Evolutionary conservation across 2,113 vertebrate species (phyloP).

Genomic region (Laterallus jamaicensis): DNA sequence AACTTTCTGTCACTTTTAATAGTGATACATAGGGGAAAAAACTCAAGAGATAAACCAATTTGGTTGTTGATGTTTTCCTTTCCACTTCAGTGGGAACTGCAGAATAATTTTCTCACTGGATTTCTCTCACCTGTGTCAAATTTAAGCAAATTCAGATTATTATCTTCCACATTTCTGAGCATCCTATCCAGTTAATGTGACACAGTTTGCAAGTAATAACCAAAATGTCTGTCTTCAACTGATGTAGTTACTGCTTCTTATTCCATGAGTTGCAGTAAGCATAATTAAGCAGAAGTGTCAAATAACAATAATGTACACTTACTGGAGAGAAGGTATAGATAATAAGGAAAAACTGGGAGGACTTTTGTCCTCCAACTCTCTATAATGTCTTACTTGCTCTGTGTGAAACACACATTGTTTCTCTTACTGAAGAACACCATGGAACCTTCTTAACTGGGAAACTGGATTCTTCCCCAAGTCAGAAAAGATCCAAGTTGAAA

Average conservation of each 20-base stretch:
- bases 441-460: neutral
- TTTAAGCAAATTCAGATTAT: neutral
- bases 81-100: neutral
- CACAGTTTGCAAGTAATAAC: neutral
- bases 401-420: neutral
- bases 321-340: neutral
- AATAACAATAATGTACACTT: neutral
- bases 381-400: neutral
- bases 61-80: neutral
- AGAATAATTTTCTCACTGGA: neutral
- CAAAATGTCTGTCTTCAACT: neutral
- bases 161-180: neutral
- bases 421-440: neutral
- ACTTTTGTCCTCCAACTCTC: neutral
- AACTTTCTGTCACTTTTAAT: neutral
- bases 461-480: neutral
- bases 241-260: neutral
- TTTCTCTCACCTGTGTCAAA: neutral
- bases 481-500: neutral
- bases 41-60: neutral
- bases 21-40: accelerated
- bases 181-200: neutral
- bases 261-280: neutral
- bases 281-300: neutral
- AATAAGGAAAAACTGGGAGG: neutral